These are phyloP conservation scores for Pipra filicauda DNA, from an alignment of 2,113 vertebrate genomes.

Conservation along the genomic window DNA sequence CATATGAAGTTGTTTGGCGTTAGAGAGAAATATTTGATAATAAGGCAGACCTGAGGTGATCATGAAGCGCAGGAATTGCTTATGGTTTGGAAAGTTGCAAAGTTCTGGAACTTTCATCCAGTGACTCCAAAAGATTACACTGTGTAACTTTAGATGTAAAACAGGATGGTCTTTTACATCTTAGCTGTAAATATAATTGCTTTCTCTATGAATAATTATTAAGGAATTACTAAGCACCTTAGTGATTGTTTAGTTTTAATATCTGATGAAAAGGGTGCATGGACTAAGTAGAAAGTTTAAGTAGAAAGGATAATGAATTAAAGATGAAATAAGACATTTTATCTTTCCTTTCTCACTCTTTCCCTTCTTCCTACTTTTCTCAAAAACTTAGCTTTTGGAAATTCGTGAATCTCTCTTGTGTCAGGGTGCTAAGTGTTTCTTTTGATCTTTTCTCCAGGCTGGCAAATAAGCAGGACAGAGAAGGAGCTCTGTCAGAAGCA, in stretches of 20 bases:
- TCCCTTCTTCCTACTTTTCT: not conserved
- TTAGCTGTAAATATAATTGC: not conserved
- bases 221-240: not conserved
- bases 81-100: not conserved
- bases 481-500: constrained; percentile 90
- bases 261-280: not conserved
- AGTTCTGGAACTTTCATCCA: not conserved
- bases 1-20: not conserved
- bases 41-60: not conserved
- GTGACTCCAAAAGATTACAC: not conserved
- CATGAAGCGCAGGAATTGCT: not conserved
- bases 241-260: not conserved
- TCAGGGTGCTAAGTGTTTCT: not conserved
- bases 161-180: not conserved
- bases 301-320: not conserved
- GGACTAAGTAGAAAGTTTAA: not conserved
- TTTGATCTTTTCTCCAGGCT: constrained; percentile 73
- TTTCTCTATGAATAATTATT: not conserved
- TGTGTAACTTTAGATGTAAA: not conserved
- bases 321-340: not conserved
- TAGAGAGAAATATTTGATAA: not conserved
- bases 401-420: not conserved
- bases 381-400: not conserved
- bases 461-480: constrained; percentile 94
- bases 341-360: not conserved